Percentiles rank a stretch among this genome's conserved stretches.
phyloP scores from a whole-genome alignment of 2,888 invertebrate species.

The Malachius bipustulatus region DNA sequence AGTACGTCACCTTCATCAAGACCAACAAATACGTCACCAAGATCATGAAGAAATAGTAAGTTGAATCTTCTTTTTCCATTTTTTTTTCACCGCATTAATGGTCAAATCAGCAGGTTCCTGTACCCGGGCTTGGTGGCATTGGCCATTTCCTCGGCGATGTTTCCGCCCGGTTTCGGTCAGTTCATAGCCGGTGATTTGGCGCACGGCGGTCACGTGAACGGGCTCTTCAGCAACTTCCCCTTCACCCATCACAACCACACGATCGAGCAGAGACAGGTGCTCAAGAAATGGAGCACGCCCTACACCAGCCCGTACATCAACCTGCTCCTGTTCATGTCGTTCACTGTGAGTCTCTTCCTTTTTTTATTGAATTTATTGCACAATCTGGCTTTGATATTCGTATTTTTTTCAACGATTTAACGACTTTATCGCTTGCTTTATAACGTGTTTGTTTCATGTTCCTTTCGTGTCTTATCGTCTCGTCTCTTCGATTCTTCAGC shows the following conservation, averaged over 20 bases:
- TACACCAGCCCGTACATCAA: constrained; percentile 77
- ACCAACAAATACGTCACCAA: constrained; percentile 38
- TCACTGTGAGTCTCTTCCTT: constrained; percentile 84
- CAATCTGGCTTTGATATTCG: too few relatives aligned
- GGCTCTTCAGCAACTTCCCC: constrained; percentile 89
- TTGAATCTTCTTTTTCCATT: constrained; percentile 18
- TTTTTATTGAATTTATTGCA: too few relatives aligned
- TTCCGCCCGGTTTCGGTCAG: constrained; percentile 80
- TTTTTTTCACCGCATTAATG: not conserved
- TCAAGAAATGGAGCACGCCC: constrained; percentile 78
- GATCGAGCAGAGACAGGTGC: constrained; percentile 70
- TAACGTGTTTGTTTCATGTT: too few relatives aligned
- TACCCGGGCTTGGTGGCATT: constrained; percentile 85
- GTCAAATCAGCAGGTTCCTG: constrained; percentile 54
- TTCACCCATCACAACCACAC: constrained; percentile 74
- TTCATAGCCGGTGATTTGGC: constrained; percentile 38
- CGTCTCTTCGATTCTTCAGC: too few relatives aligned
- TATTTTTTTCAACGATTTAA: too few relatives aligned
- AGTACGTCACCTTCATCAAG: constrained; percentile 20
- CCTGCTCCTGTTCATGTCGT: constrained; percentile 68
- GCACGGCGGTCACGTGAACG: constrained; percentile 45
- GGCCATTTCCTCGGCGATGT: constrained; percentile 63
- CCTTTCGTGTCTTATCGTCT: too few relatives aligned
- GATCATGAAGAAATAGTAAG: constrained; percentile 85
- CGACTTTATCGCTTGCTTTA: too few relatives aligned